Evolutionary conservation across 2,888 invertebrate genomes (phyloP).

Genomic region (Orthosia cruda): DNA sequence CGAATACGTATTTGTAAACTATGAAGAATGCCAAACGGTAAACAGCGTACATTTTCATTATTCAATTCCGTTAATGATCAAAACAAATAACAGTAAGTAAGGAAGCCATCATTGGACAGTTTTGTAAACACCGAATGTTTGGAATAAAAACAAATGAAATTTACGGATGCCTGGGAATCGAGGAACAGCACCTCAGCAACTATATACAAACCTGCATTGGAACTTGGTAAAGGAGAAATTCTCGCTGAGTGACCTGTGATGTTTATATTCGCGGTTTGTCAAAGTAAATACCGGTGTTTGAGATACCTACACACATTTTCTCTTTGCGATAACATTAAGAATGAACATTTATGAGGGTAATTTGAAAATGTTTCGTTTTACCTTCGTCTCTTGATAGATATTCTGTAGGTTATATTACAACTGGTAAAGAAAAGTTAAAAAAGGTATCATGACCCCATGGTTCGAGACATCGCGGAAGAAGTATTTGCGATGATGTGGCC

Average conservation of each 20-base stretch:
- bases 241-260: constrained; percentile 32
- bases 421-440: background rate
- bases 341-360: background rate
- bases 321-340: constrained; percentile 1
- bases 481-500: too few relatives aligned
- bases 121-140: constrained; percentile 59
- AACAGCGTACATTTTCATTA: constrained; percentile 38
- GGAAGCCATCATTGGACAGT: constrained; percentile 47
- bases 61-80: constrained; percentile 34
- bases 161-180: constrained; percentile 28
- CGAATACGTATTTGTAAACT: constrained; percentile 45
- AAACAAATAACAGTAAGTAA: constrained; percentile 58
- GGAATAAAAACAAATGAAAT: constrained; percentile 60
- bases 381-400: background rate
- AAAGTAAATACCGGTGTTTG: constrained; percentile 26
- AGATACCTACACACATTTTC: background rate
- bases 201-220: constrained; percentile 48
- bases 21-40: constrained; percentile 21
- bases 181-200: constrained; percentile 13
- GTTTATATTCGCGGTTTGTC: constrained; percentile 32
- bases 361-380: background rate
- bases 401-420: too few relatives aligned
- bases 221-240: constrained; percentile 21
- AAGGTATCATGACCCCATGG: too few relatives aligned
- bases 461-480: too few relatives aligned